Conservation (phyloP, 2,113 vertebrate species). For the Odocoileus hemionus region DNA sequence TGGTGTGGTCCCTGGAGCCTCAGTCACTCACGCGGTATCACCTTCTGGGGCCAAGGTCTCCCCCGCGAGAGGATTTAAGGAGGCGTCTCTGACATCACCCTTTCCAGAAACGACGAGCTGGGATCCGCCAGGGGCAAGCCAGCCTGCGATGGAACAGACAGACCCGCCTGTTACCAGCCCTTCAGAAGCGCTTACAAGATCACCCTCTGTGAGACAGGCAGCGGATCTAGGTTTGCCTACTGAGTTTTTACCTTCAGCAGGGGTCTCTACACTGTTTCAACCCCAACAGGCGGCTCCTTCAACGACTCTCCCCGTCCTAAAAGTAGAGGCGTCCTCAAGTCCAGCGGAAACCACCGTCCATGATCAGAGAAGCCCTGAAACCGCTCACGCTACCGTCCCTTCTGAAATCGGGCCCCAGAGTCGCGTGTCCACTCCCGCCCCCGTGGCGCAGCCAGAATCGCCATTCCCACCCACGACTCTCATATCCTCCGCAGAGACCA, state of each 20-base stretch:
- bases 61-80: neutral
- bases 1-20: neutral
- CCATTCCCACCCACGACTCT: neutral
- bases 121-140: neutral
- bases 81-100: neutral
- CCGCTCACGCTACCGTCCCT: fast-evolving
- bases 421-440: fast-evolving
- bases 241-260: neutral
- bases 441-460: fast-evolving
- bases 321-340: neutral
- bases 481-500: neutral
- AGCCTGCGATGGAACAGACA: neutral
- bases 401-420: fast-evolving
- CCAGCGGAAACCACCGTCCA: fast-evolving
- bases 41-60: neutral
- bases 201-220: neutral
- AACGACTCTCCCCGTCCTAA: fast-evolving
- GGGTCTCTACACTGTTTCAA: neutral
- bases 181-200: neutral
- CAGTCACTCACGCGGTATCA: fast-evolving
- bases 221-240: neutral
- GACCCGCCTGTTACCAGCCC: neutral
- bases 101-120: neutral
- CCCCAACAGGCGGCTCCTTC: neutral
- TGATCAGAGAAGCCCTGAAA: fast-evolving